Evolutionary conservation across 2,113 vertebrate genomes (phyloP).

Genomic region (Strix aluco): DNA sequence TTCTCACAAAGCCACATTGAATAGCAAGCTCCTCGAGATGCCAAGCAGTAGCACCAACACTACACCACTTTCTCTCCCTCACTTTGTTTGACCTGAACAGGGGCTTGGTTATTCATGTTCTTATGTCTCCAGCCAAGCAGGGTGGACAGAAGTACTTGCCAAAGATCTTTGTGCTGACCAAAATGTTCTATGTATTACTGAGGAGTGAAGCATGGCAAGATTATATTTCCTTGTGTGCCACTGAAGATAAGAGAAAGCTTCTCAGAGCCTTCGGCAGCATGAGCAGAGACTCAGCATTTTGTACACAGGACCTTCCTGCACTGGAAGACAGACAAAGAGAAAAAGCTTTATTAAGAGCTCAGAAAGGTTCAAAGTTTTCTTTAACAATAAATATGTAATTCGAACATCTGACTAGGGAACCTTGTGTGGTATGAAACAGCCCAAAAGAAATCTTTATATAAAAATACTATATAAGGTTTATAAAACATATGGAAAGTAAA

Average conservation of each 20-base stretch:
- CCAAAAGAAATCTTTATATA: background rate
- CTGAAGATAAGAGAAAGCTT: background rate
- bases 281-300: background rate
- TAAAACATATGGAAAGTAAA: background rate
- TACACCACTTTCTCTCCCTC: background rate
- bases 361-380: background rate
- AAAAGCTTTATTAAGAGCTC: background rate
- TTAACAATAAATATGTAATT: background rate
- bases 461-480: background rate
- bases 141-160: background rate
- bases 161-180: background rate
- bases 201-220: background rate
- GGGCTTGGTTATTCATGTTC: background rate
- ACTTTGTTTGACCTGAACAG: background rate
- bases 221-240: background rate
- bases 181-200: background rate
- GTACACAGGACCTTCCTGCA: background rate
- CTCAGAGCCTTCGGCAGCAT: background rate
- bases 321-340: background rate
- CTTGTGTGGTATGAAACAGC: background rate
- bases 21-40: accelerated
- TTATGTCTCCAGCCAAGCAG: background rate
- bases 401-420: background rate
- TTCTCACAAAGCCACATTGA: background rate
- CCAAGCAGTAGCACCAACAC: background rate